Evolutionary conservation across 1,140 invertebrate genomes (phyloP).

Genomic region (Tetramorium simillimum): DNA sequence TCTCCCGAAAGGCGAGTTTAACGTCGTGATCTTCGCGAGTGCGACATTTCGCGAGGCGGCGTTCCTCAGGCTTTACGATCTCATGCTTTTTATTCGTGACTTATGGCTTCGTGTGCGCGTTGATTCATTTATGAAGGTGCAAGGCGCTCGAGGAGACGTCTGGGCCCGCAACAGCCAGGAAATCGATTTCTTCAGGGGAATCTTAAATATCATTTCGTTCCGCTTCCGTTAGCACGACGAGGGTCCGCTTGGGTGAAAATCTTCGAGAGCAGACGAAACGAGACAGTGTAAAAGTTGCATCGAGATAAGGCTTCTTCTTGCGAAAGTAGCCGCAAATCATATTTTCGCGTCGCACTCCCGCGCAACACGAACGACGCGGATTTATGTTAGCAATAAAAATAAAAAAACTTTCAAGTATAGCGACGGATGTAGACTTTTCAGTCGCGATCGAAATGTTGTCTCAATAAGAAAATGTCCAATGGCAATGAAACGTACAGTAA

Average conservation of each 20-base stretch:
- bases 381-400: constrained; percentile 27
- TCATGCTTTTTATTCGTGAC: constrained; percentile 65
- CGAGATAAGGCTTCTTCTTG: background rate
- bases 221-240: constrained; percentile 27
- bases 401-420: background rate
- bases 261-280: constrained; percentile 25
- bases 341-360: background rate
- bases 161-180: constrained; percentile 49
- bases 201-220: constrained; percentile 68
- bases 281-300: constrained; percentile 42
- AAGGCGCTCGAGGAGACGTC: constrained; percentile 48
- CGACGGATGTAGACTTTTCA: background rate
- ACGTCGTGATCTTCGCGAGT: constrained; percentile 16
- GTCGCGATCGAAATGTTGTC: background rate
- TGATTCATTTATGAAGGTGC: constrained; percentile 70
- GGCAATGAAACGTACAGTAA: background rate
- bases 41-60: constrained; percentile 33
- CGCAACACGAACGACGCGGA: background rate
- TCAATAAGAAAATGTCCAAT: background rate
- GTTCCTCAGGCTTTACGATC: constrained; percentile 49
- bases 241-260: background rate
- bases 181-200: constrained; percentile 65
- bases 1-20: constrained; percentile 38
- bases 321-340: constrained; percentile 26
- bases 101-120: constrained; percentile 43